These are phyloP conservation scores for Orycteropus afer DNA, from an alignment of 2,113 vertebrate genomes.

Conservation along the genomic window DNA sequence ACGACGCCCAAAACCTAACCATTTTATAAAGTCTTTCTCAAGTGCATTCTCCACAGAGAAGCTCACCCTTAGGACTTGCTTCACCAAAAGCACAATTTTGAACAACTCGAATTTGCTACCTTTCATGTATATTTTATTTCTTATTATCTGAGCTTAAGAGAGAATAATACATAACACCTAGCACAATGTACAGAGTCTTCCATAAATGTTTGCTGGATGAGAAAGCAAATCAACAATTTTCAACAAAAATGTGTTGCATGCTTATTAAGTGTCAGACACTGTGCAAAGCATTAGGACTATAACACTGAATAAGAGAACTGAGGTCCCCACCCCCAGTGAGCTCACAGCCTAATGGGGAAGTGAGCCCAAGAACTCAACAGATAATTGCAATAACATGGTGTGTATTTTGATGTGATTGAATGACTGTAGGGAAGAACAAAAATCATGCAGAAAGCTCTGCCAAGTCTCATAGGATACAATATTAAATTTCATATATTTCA, in stretches of 20 bases:
- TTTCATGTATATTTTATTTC: constrained; percentile 10
- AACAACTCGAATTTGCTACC: not conserved
- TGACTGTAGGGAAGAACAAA: not conserved
- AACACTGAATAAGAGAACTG: not conserved
- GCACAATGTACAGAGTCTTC: not conserved
- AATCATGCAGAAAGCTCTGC: not conserved
- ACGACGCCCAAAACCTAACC: not conserved
- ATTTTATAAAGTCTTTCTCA: not conserved
- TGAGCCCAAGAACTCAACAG: not conserved
- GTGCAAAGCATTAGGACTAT: not conserved
- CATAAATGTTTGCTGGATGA: not conserved
- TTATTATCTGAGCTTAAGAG: not conserved
- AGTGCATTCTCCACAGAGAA: not conserved
- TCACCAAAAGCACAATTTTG: not conserved
- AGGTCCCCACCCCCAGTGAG: not conserved
- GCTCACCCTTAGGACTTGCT: not conserved
- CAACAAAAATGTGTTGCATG: not conserved
- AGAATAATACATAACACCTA: not conserved
- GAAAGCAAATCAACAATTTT: not conserved
- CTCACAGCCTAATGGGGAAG: not conserved
- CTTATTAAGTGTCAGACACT: not conserved
- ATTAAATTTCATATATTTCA: not conserved
- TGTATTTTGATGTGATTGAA: not conserved
- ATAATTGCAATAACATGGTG: not conserved
- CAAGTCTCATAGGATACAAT: not conserved